phyloP scores from a whole-genome alignment of 2,888 invertebrate species.

The Calephelis perditalis region DNA sequence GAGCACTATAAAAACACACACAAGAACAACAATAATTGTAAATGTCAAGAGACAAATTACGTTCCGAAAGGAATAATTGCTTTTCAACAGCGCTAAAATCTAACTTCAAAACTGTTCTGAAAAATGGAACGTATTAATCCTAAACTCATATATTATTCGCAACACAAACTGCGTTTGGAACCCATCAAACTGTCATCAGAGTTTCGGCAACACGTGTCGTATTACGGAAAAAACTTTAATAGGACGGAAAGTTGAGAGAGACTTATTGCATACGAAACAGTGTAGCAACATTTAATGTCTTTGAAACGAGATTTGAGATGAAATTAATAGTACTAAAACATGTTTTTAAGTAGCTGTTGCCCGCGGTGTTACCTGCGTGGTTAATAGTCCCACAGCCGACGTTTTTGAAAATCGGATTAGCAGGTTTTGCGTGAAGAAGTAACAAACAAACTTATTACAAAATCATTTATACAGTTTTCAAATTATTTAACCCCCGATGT shows the following conservation, averaged over 20 bases:
- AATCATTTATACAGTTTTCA: too few species aligned
- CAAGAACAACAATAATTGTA: too few species aligned
- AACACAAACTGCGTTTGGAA: conserved; percentile 45
- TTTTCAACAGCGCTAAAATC: not conserved
- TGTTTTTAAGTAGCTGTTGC: too few species aligned
- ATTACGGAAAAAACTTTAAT: conserved; percentile 45
- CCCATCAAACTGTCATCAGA: conserved; percentile 64
- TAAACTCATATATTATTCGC: conserved; percentile 37
- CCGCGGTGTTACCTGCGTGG: too few species aligned
- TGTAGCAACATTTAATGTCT: conserved; percentile 1
- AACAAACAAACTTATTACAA: too few species aligned
- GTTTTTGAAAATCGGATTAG: too few species aligned
- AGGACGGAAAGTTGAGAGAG: conserved; percentile 32
- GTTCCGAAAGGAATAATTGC: too few species aligned
- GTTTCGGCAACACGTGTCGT: conserved; percentile 49
- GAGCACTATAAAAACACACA: too few species aligned
- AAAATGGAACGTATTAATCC: conserved; percentile 10
- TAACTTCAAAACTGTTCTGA: not conserved
- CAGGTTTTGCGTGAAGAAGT: too few species aligned
- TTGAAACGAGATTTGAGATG: not conserved
- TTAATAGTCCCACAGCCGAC: too few species aligned
- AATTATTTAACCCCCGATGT: too few species aligned
- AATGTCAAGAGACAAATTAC: too few species aligned
- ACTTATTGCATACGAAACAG: conserved; percentile 22
- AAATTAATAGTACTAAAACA: not conserved